Base-by-base conservation (phyloP, 2,797 vertebrate species). In the Spinibarbus caldwelli region DNA sequence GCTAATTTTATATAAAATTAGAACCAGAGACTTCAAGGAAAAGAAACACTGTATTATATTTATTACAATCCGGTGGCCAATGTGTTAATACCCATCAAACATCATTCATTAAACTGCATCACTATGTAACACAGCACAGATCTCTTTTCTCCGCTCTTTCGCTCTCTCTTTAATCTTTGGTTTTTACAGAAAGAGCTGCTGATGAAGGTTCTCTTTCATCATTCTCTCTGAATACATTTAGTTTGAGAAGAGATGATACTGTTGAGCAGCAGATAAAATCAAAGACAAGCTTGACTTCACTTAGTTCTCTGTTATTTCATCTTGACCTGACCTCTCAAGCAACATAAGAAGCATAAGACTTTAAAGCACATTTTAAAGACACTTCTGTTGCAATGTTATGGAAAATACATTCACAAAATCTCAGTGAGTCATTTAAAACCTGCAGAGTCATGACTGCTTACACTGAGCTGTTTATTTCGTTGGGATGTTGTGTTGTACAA, bases 141-240 rank as follows among this genome's bases (percentile, higher is more conserved):
- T 78, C 52, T 43, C n/a, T 72, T 36, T 68, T 34, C 38, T 21
- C 81, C 17, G 45, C 72, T 67, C 26, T 64, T 38, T 78, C 43
- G 31, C 71, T 66, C 52, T 80, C 43, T 78, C 59, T 85, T 36
- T 86, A 84, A 88, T 88, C 86, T 89, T 87, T 73, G 31, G 26
- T 76, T 83, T 64, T 76, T 66, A 29, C 76, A 81, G 71, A 88
- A 80, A 82, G 76, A 82, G 68, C 34, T 75, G 64, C 82, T 87
- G 87, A 87, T 90, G 89, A 88, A 90, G 83, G 87, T 80, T 87
- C 87, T 86, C 89, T 90, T 90, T 90, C 87, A 90, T 90, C 89
- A 87, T 90, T 78, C 47, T 84, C 75, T 87, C 86, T 66, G 70
- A 87, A 88, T 88, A 78, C 76, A 66, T 84, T 86, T 82, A 83